Percentiles rank a stretch among this genome's conserved stretches.
phyloP scores from a whole-genome alignment of 2,113 vertebrate species.

The Poeciliopsis turrubarensis region DNA sequence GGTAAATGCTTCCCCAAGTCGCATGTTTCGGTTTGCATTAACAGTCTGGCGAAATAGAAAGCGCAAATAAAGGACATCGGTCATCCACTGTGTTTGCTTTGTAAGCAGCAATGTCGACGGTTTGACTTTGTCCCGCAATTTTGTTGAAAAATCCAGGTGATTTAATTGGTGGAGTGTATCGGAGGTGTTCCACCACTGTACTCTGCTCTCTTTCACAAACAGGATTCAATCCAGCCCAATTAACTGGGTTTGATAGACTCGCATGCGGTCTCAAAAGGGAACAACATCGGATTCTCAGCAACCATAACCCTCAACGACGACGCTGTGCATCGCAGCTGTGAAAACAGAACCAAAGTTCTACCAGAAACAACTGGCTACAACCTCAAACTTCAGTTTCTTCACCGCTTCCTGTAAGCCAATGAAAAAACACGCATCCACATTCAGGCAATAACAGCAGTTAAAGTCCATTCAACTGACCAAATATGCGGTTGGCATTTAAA shows the following conservation, averaged over 20 bases:
- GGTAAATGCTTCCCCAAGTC: constrained; percentile 15
- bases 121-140: neutral
- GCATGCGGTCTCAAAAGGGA: neutral
- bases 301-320: neutral
- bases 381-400: neutral
- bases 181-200: neutral
- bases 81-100: constrained; percentile 4
- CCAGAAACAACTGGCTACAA: neutral
- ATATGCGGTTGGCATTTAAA: too few relatives aligned
- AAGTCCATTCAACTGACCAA: too few relatives aligned
- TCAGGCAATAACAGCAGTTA: too few relatives aligned
- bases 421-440: too few relatives aligned
- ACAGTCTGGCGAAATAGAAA: constrained; percentile 62
- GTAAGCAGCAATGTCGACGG: neutral
- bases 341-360: neutral
- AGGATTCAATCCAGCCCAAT: neutral
- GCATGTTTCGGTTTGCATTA: constrained; percentile 70
- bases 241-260: neutral
- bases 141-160: neutral
- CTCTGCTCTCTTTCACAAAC: neutral
- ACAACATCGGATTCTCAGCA: neutral
- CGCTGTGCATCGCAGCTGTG: neutral
- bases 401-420: too few relatives aligned
- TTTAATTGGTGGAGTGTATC: neutral
- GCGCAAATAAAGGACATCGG: constrained; percentile 1